Evolutionary conservation across 2,888 invertebrate genomes (phyloP).

Genomic region (Rhimphoctona megacephalus): DNA sequence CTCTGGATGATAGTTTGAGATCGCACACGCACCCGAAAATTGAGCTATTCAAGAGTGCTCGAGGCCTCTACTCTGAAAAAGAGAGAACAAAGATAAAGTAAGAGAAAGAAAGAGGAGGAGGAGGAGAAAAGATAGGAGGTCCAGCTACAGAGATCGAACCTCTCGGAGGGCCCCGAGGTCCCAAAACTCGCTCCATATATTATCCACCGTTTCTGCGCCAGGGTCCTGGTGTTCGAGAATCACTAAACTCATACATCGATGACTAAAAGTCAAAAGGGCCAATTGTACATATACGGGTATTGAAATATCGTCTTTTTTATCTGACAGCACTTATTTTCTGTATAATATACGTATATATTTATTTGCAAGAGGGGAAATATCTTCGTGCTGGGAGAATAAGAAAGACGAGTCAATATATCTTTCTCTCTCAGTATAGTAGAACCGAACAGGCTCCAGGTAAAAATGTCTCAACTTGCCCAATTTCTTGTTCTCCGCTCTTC

Average conservation of each 20-base stretch:
- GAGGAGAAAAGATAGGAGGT: conserved; percentile 33
- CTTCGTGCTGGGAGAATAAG: conserved; percentile 61
- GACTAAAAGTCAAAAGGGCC: conserved; percentile 20
- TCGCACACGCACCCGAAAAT: conserved; percentile 66
- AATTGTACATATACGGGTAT: background rate
- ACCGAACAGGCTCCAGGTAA: conserved; percentile 77
- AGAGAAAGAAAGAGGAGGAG: conserved; percentile 36
- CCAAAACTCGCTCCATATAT: conserved; percentile 75
- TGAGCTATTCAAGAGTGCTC: conserved; percentile 70
- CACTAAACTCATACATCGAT: conserved; percentile 20
- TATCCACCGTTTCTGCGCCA: conserved; percentile 74
- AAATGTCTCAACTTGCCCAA: conserved; percentile 81
- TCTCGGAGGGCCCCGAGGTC: conserved; percentile 49
- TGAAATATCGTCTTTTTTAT: conserved; percentile 3
- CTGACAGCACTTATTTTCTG: background rate
- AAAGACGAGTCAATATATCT: conserved; percentile 79
- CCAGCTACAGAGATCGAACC: conserved; percentile 32
- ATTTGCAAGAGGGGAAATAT: conserved; percentile 48
- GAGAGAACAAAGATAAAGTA: conserved; percentile 9
- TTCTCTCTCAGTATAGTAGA: conserved; percentile 64
- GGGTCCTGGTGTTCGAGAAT: conserved; percentile 58
- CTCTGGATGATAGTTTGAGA: conserved; percentile 59
- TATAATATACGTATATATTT: conserved; percentile 38
- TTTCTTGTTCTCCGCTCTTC: conserved; percentile 65
- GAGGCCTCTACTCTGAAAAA: conserved; percentile 37